Evolutionary conservation across 2,888 invertebrate species (phyloP).

Genomic region (Ctenicera cuprea): DNA sequence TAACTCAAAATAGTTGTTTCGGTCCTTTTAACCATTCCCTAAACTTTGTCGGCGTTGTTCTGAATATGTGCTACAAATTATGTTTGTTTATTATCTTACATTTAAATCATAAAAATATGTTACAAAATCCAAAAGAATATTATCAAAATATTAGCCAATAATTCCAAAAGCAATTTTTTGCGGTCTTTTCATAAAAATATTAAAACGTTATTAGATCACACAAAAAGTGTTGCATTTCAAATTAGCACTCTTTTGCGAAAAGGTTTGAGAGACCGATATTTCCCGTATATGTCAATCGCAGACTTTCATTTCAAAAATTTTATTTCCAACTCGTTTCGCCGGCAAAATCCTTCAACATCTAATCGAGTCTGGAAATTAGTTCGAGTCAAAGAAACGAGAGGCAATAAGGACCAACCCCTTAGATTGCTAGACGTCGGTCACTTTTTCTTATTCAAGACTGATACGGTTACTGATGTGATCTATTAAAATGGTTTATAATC

Average conservation of each 20-base stretch:
- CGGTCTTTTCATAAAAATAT: too few species aligned
- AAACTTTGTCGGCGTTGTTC: too few species aligned
- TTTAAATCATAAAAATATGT: too few species aligned
- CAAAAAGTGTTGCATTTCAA: too few species aligned
- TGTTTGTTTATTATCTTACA: too few species aligned
- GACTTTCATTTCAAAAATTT: conserved; percentile 33
- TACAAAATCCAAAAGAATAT: too few species aligned
- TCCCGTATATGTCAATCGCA: conserved; percentile 24
- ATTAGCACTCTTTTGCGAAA: not conserved
- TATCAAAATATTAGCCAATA: too few species aligned
- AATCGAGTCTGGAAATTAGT: conserved; percentile 37
- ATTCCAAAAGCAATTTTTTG: too few species aligned
- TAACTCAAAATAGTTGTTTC: too few species aligned
- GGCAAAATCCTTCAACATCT: conserved; percentile 27
- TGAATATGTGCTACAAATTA: too few species aligned
- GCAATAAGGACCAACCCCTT: conserved; percentile 30
- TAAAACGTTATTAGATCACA: too few species aligned
- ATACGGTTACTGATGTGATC: conserved; percentile 27
- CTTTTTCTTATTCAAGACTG: conserved; percentile 35
- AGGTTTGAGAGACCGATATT: not conserved
- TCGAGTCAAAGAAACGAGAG: conserved; percentile 34
- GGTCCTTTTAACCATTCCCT: too few species aligned
- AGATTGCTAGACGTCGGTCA: conserved; percentile 37
- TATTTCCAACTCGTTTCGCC: conserved; percentile 31
- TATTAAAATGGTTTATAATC: conserved; percentile 16